phyloP scores from a whole-genome alignment of 2,797 vertebrate genomes.

The Brachyalestes nurse region DNA sequence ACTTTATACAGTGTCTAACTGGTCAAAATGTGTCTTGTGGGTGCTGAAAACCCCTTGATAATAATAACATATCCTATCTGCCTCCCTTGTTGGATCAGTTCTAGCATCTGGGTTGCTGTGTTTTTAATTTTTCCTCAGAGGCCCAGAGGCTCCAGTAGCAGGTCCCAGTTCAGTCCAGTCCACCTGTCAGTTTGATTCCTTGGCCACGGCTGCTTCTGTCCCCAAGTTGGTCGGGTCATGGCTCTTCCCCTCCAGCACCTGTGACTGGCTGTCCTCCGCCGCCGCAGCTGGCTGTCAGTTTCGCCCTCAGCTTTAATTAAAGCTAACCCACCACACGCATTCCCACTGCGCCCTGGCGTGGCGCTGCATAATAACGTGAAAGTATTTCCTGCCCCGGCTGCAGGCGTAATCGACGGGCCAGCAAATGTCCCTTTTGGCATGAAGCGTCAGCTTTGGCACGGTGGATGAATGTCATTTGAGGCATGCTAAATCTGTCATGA shows the following conservation, averaged over 20 bases:
- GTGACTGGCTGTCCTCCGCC: constrained; percentile 66
- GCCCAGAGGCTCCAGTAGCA: constrained; percentile 69
- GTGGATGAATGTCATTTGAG: constrained; percentile 17
- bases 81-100: constrained; percentile 44
- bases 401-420: constrained; percentile 33
- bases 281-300: constrained; percentile 73
- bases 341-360: constrained; percentile 47
- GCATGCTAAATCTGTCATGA: constrained; percentile 19
- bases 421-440: constrained; percentile 43
- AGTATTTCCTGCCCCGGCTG: constrained; percentile 38
- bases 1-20: neutral
- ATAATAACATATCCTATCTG: neutral
- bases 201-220: constrained; percentile 67
- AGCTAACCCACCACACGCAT: constrained; percentile 65
- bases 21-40: no score
- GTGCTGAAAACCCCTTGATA: neutral
- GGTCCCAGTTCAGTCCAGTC: constrained; percentile 64
- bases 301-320: constrained; percentile 72
- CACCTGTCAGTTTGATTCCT: constrained; percentile 76
- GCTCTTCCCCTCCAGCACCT: constrained; percentile 68
- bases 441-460: constrained; percentile 13
- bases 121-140: constrained; percentile 59
- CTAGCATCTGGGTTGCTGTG: constrained; percentile 62
- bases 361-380: constrained; percentile 48
- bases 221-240: constrained; percentile 19